Evolutionary conservation across 2,888 invertebrate genomes (phyloP).

Genomic region (Drosophila algonquin): DNA sequence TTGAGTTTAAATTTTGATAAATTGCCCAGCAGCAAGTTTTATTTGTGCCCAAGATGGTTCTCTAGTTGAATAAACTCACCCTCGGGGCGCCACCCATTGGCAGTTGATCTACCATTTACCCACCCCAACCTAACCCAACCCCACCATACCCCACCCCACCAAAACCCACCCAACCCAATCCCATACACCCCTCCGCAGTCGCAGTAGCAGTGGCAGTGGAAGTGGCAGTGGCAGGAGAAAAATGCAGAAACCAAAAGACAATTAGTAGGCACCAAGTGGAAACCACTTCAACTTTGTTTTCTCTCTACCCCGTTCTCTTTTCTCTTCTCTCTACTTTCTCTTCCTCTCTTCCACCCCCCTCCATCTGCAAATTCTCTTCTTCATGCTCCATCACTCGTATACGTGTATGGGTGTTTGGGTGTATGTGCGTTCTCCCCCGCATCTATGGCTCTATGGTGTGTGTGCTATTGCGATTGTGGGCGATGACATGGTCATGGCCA

Average conservation of each 20-base stretch:
- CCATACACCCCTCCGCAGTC: too few species aligned
- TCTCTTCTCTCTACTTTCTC: conserved; percentile 9
- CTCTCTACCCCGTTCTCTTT: conserved; percentile 6
- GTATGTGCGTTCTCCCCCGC: neutral
- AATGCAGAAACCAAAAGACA: conserved; percentile 78
- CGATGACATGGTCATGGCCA: conserved; percentile 50
- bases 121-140: too few species aligned
- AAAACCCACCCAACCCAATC: too few species aligned
- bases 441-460: conserved; percentile 15
- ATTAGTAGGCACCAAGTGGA: conserved; percentile 72
- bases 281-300: conserved; percentile 55
- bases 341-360: neutral
- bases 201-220: neutral
- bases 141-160: too few species aligned
- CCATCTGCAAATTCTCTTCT: conserved; percentile 17
- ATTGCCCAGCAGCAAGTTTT: conserved; percentile 55
- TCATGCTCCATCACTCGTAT: conserved; percentile 16
- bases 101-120: neutral
- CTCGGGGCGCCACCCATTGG: neutral
- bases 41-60: conserved; percentile 30
- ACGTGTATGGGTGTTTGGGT: conserved; percentile 9
- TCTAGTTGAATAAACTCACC: conserved; percentile 54
- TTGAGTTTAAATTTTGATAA: conserved; percentile 75
- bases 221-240: conserved; percentile 50
- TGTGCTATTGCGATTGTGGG: conserved; percentile 25